phyloP scores from a whole-genome alignment of 2,888 invertebrate species.

The Nomada hirtipes region DNA sequence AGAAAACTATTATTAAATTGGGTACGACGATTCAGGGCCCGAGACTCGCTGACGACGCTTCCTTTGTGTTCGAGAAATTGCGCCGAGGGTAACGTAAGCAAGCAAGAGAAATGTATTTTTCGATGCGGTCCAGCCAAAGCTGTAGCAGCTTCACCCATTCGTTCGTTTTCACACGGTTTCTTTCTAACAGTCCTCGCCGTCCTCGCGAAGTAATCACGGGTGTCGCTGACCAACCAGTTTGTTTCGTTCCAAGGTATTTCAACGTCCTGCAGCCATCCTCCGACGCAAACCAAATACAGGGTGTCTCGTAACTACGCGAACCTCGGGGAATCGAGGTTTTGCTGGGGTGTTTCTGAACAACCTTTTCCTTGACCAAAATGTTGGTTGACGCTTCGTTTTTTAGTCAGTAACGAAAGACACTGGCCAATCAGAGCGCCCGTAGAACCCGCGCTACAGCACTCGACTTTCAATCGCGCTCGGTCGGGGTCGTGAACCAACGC shows the following conservation, averaged over 20 bases:
- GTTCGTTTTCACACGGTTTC: conserved; percentile 50
- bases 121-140: conserved; percentile 51
- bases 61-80: conserved; percentile 76
- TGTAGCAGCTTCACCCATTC: conserved; percentile 48
- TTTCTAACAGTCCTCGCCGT: conserved; percentile 42
- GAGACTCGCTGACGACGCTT: conserved; percentile 67
- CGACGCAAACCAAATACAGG: neutral
- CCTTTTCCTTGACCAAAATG: no score
- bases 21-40: conserved; percentile 71
- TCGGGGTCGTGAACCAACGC: no score
- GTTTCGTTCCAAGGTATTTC: conserved; percentile 41
- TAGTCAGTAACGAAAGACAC: no score
- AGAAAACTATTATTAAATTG: conserved; percentile 79
- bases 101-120: conserved; percentile 72
- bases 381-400: no score
- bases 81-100: conserved; percentile 62
- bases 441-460: no score
- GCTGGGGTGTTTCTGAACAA: no score
- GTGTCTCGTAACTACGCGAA: no score
- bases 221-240: conserved; percentile 40
- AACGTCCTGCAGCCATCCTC: neutral
- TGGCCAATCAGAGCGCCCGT: no score
- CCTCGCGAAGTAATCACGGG: conserved; percentile 55
- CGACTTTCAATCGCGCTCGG: no score
- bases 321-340: no score